Percentiles rank a stretch among this genome's conserved stretches.
phyloP scores from a whole-genome alignment of 2,113 vertebrate species.

The Asarcornis scutulata region DNA sequence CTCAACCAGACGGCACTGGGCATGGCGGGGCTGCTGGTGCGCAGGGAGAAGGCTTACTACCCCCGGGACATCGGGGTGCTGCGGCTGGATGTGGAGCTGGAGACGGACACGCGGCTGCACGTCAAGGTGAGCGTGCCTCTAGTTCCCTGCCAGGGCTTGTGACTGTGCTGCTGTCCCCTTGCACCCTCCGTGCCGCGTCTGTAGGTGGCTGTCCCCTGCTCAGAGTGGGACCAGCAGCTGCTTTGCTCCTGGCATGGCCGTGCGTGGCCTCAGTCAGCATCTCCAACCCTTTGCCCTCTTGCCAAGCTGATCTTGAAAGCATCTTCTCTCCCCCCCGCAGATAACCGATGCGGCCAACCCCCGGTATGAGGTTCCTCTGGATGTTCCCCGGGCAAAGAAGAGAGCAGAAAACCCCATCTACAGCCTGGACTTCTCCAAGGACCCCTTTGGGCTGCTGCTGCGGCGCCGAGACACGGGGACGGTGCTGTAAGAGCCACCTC shows the following conservation, averaged over 20 bases:
- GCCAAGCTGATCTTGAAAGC: background rate
- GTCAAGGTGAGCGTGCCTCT: slow-evolving; percentile 77
- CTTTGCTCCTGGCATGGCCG: background rate
- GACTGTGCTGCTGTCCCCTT: background rate
- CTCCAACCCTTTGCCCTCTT: background rate
- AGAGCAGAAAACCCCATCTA: slow-evolving; percentile 77
- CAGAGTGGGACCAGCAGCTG: background rate
- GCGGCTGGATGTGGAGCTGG: slow-evolving; percentile 78
- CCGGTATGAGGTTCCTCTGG: slow-evolving; percentile 83
- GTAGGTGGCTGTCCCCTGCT: background rate
- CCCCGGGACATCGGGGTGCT: slow-evolving; percentile 81
- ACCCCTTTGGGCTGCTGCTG: slow-evolving; percentile 82
- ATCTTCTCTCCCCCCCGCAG: slow-evolving; percentile 3
- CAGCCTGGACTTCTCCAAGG: slow-evolving; percentile 76
- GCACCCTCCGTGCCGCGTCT: background rate
- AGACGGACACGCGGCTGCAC: slow-evolving; percentile 80
- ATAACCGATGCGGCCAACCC: slow-evolving; percentile 77
- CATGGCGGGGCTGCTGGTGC: slow-evolving; percentile 75
- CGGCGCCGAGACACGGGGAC: slow-evolving; percentile 71
- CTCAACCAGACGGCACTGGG: slow-evolving; percentile 76
- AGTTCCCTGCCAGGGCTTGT: background rate
- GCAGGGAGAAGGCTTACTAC: slow-evolving; percentile 82
- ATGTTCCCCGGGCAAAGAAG: slow-evolving; percentile 72
- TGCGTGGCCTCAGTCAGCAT: background rate
- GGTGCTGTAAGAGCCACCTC: slow-evolving; percentile 74